Conservation (phyloP, 2,797 vertebrate species). For the Artibeus jamaicensis region DNA sequence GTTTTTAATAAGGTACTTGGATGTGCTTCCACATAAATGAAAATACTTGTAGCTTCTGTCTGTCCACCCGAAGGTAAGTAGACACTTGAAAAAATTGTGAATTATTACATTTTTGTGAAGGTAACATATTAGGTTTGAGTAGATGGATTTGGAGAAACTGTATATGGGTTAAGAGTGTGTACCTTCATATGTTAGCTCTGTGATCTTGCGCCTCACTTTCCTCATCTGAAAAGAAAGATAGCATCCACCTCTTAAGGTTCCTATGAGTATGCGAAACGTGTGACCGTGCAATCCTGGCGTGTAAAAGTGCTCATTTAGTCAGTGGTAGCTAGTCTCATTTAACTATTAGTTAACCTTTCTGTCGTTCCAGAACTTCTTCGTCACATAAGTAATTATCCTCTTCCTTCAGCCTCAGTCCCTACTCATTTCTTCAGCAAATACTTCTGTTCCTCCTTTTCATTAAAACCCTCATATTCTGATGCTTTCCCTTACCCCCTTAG, state of each 20-base stretch:
- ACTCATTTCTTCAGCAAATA: neutral
- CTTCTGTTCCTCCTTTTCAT: neutral
- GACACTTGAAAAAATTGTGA: neutral
- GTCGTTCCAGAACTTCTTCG: neutral
- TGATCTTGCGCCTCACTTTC: neutral
- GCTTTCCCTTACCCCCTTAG: neutral
- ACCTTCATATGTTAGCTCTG: neutral
- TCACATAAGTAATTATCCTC: neutral
- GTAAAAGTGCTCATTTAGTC: neutral
- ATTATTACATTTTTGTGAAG: neutral
- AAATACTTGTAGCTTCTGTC: neutral
- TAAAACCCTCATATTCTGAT: neutral
- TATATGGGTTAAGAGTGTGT: neutral
- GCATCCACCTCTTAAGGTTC: neutral
- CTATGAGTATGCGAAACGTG: neutral
- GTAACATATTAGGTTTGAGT: neutral
- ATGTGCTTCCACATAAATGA: neutral
- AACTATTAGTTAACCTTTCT: neutral
- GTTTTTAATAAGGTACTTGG: no score
- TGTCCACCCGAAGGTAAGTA: neutral
- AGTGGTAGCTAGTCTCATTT: neutral
- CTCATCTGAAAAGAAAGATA: neutral
- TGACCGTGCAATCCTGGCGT: neutral
- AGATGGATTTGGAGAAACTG: neutral
- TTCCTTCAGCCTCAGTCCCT: neutral